Evolutionary conservation across 35 echinoderm and acorn worm species (phyloP).

Genomic region (Apostichopus californicus): DNA sequence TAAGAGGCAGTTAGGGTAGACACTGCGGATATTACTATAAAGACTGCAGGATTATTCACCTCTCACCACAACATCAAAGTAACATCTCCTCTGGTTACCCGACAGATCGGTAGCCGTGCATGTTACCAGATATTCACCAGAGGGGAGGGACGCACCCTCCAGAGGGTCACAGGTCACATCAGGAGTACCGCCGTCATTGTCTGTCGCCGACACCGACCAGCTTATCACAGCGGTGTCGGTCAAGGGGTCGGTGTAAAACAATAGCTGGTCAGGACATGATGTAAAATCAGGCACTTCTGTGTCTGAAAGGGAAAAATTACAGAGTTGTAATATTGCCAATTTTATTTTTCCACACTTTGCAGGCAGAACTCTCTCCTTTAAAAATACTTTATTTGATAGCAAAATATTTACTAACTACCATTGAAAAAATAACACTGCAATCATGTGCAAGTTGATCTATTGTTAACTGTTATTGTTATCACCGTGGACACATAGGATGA

Average conservation of each 20-base stretch:
- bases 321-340: neutral
- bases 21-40: too few relatives aligned
- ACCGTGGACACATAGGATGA: too few relatives aligned
- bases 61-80: constrained; percentile 40
- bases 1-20: too few relatives aligned
- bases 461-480: too few relatives aligned
- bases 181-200: neutral
- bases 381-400: too few relatives aligned
- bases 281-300: neutral
- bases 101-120: constrained; percentile 32
- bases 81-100: constrained; percentile 6
- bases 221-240: neutral
- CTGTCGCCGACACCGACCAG: neutral
- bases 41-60: neutral
- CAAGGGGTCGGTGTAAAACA: constrained; percentile 24
- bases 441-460: too few relatives aligned
- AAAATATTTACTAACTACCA: too few relatives aligned
- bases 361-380: too few relatives aligned
- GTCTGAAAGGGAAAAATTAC: neutral
- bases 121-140: neutral
- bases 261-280: constrained; percentile 1
- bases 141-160: neutral
- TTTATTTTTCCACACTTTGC: too few relatives aligned
- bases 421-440: too few relatives aligned
- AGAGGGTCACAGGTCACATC: constrained; percentile 19